Base-by-base conservation (phyloP, 2,888 invertebrate species). In the Synanthedon andrenaeformis region DNA sequence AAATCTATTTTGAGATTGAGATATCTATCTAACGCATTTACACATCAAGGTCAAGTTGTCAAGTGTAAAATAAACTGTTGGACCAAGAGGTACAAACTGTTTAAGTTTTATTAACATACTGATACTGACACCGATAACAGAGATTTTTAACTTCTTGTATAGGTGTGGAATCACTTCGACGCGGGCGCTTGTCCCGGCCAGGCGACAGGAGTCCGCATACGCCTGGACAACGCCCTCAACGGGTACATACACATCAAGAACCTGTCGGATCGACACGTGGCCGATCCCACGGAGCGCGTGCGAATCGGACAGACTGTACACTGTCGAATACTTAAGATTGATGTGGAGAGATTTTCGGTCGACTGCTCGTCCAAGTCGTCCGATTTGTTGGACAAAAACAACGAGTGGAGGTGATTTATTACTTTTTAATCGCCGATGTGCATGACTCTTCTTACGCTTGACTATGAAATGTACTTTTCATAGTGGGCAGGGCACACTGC, bases 131-230 rank as follows among this genome's bases (percentile, higher is more conserved):
- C n/a, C 28, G 8, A 35, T 35, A 49, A 35, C 8, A 10, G 35
- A 10, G 8, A 8, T n/a, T 35, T 35, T 8, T 35, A 1, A 6
- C 3, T 35, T 51, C 11, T 52, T 52, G 42, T 56, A 19, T 53
- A 88, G 88, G 98, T 98, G 51, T 99, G 98, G 98, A 97, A 96
- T 81, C 98, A 99, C 79, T 98, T 98, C 86, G 98, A 99, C 80
- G 95, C 96, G 1, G 96, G 95, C 35, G 92, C 94, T 1, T 99
- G 99, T 82, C 98, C 96, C 0, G 99, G 99, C 0, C 95, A 96
- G 74, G 96, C 99, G 0, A 94, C 95, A 0, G 99, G 99, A 0
- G 94, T 99, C 0, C 91, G 95, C 57, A 88, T 96, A 48, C 89
- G 95, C 0, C 84, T 99, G 3, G 99, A 99, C 79, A 99, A 99